phyloP scores from a whole-genome alignment of 2,888 invertebrate species.

The Caenorhabditis angaria region DNA sequence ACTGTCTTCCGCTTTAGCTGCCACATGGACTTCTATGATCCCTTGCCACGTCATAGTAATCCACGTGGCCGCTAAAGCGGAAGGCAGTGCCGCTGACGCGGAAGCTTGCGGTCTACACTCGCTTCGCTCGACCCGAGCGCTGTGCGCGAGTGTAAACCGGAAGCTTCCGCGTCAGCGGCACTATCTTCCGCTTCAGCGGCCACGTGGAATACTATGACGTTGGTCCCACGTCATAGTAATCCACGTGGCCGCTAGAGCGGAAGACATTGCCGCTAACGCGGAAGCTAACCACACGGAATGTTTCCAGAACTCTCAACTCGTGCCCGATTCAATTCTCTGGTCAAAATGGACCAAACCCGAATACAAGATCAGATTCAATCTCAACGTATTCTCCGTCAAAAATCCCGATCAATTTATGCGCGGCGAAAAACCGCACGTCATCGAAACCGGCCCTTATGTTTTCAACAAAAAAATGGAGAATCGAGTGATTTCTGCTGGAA shows the following conservation, averaged over 20 bases:
- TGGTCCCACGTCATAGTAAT: not conserved
- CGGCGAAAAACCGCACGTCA: slow-evolving; percentile 65
- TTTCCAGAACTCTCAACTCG: slow-evolving; percentile 59
- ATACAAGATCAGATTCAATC: slow-evolving; percentile 60
- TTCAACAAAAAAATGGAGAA: slow-evolving; percentile 68
- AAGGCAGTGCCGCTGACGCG: no score
- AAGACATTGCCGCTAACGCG: not conserved
- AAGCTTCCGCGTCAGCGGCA: no score
- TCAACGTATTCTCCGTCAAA: slow-evolving; percentile 68
- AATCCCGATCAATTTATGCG: slow-evolving; percentile 71
- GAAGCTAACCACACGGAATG: not conserved
- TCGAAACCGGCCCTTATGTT: slow-evolving; percentile 69
- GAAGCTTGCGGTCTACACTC: no score
- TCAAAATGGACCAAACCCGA: slow-evolving; percentile 67
- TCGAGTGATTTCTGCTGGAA: slow-evolving; percentile 58
- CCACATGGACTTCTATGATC: no score
- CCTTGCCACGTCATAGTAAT: no score
- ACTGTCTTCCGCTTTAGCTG: no score
- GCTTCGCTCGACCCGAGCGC: no score
- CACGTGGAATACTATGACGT: no score
- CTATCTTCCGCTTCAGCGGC: no score
- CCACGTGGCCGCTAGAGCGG: no score
- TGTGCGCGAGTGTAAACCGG: no score
- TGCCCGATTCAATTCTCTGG: slow-evolving; percentile 58
- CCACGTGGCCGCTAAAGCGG: no score